These are phyloP conservation scores for Aurelia coerulea DNA, from an alignment of 30 jellyfish, hydroid and myxozoan genomes.

Conservation along the genomic window DNA sequence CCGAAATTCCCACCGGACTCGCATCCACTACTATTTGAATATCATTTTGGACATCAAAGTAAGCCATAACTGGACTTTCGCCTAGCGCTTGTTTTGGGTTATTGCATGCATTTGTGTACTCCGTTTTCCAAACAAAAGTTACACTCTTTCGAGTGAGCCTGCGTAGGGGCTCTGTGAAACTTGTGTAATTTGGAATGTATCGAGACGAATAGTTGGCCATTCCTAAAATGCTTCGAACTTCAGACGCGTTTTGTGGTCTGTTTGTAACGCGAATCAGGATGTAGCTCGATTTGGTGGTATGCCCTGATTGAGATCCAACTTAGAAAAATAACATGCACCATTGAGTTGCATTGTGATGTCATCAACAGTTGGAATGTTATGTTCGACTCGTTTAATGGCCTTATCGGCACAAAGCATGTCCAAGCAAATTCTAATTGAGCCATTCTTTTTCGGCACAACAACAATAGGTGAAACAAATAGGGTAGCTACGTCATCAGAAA, in stretches of 20 bases:
- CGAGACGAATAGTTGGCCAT: constrained; percentile 20
- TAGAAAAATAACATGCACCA: constrained; percentile 15
- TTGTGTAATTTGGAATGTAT: constrained; percentile 16
- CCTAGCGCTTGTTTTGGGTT: neutral
- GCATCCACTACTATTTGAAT: constrained; percentile 32
- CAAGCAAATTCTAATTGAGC: too few relatives aligned
- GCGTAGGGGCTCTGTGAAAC: constrained; percentile 19
- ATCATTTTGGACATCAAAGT: constrained; percentile 24
- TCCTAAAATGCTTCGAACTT: constrained; percentile 49
- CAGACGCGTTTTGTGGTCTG: constrained; percentile 25
- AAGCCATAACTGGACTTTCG: neutral
- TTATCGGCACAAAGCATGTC: too few relatives aligned
- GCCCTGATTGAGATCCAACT: constrained; percentile 28
- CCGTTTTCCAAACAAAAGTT: constrained; percentile 3
- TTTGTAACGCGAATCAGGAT: neutral
- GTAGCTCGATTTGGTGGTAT: constrained; percentile 42
- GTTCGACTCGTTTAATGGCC: neutral
- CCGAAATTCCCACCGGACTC: constrained; percentile 39
- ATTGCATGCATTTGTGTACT: neutral
- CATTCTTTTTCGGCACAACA: too few relatives aligned
- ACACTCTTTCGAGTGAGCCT: neutral
- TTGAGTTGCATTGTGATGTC: constrained; percentile 11
- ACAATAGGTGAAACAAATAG: too few relatives aligned
- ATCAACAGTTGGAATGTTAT: constrained; percentile 48
- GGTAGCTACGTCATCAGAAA: too few relatives aligned